Evolutionary conservation across 1,140 invertebrate genomes (phyloP), one percentile per base, ranked within the genome.

Genomic region (Macrosteles quadrilineatus): DNA sequence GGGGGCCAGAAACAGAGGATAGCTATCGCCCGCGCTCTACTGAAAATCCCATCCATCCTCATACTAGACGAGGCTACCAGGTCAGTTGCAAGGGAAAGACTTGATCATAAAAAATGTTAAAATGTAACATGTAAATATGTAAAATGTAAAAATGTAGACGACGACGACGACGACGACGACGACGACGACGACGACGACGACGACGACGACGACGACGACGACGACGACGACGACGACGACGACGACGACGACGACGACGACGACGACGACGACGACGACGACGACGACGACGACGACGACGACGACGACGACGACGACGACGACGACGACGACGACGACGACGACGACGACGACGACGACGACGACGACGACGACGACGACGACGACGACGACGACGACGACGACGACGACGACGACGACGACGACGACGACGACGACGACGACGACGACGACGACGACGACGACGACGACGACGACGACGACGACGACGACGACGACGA

Each of bases 361-460:
- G 63, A 65, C 0, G 63, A 50, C 11, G 66, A 65, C 9, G 63
- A 65, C 9, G 31, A 65, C 3, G 66, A 68, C 3, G 43, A 55
- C 29, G 43, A 55, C 1, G 43, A 31, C 3, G 43, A 32, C 6
- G 27, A 55, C 12, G 14, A 68, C 4, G 66, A 55, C 9, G 43
- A 68, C 3, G 66, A 68, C 1, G 66, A 68, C 6, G 66, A 55
- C 1, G 66, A 68, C n/a, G 45, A 68, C n/a, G 66, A 68, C 1
- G 43, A 68, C n/a, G 43, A 68, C 2, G 66, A 53, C 4, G 66
- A 55, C 2, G 43, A 53, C 12, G 43, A 53, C 4, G 43, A 50
- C 6, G 40, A n/a, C 40, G 66, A 55, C 1, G 43, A 68, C 30
- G 45, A 53, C 1, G 43, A 50, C 30, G 43, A 68, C 0, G 66